Evolutionary conservation across 2,113 vertebrate species (phyloP).

Genomic region (Scalopus aquaticus): DNA sequence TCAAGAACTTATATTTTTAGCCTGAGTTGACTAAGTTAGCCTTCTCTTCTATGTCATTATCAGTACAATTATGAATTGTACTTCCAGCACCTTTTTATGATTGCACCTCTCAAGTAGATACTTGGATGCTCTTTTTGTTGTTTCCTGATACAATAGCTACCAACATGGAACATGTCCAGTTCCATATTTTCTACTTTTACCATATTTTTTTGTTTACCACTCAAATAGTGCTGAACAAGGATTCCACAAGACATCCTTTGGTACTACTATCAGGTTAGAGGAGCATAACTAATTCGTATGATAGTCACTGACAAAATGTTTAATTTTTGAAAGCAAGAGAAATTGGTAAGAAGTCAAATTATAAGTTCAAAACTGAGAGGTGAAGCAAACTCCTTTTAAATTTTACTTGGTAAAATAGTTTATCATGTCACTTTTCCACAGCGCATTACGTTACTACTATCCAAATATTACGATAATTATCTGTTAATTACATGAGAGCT

Average conservation of each 20-base stretch:
- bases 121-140: neutral
- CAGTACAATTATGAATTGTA: neutral
- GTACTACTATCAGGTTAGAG: neutral
- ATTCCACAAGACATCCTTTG: too few species aligned
- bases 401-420: conserved; percentile 30
- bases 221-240: neutral
- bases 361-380: neutral
- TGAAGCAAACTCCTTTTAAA: neutral
- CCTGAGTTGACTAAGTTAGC: neutral
- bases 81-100: neutral
- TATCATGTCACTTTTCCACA: neutral
- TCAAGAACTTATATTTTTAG: neutral
- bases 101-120: neutral
- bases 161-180: neutral
- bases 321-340: neutral
- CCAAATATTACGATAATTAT: neutral
- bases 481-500: neutral
- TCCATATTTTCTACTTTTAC: neutral
- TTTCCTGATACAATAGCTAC: neutral
- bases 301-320: neutral
- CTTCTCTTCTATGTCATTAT: neutral
- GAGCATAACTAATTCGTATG: neutral
- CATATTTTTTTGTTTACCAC: neutral
- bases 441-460: neutral
- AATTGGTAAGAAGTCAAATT: neutral